Evolutionary conservation across 2,797 vertebrate genomes (phyloP), one percentile per base, ranked within the genome.

Genomic region (Melopsittacus undulatus): DNA sequence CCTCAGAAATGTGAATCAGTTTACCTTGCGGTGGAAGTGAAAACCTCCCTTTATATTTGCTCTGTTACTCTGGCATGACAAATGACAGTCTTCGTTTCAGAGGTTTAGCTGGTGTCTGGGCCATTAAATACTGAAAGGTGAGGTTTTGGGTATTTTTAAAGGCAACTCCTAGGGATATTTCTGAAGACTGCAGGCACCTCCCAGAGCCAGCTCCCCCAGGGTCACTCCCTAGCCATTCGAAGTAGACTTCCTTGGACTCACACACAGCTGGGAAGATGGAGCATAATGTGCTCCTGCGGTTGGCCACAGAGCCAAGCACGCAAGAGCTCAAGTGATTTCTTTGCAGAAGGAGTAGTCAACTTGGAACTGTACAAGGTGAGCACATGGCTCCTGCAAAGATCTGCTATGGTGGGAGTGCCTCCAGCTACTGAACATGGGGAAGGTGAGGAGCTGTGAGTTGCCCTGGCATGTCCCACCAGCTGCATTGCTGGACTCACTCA

Each of bases 401-500:
- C 2, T 2, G 27, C 2, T 1, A 1, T 40, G 16, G 12, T 26
- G 17, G 5, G 14, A 72, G 16, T 52, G 24, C 15, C 27, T 82
- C 8, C 26, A 51, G 68, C 24, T 69, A 3, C 61, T 0, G 3
- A 21, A 36, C 3, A 0, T 0, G 5, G 54, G 46, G 42, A 68
- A 5, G 16, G 14, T 32, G 36, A 51, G 30, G 38, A 87, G 43
- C 34, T 43, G 46, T 0, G 1, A 45, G 67, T 15, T 43, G 6
- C 27, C 17, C 29, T 52, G 54, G 49, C 54, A 2, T 0, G 0
- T 72, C 20, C 42, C 10, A 5, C 64, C 26, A 15, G 3, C 42
- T 0, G 0, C 43, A 21, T 27, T 1, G 0, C 38, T 51, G 38
- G 4, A 0, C 43, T 83, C 3, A 0, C 27, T 72, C 27, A n/a